Evolutionary conservation across 2,113 vertebrate genomes (phyloP).

Genomic region (Oreotrochilus melanogaster): DNA sequence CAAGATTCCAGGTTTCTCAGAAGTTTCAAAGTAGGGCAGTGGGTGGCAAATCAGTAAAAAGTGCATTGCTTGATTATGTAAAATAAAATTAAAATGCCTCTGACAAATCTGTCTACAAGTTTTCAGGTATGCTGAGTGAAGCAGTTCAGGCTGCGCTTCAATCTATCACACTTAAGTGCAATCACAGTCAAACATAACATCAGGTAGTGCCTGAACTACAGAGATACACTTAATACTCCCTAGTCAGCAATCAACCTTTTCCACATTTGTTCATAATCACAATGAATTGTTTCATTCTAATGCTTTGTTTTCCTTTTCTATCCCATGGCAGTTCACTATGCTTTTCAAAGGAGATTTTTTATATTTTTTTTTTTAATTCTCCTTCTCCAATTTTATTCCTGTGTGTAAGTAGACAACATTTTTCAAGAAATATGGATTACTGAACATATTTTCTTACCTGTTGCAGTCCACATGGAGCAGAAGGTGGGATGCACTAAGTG

Average conservation of each 20-base stretch:
- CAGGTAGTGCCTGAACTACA: slow-evolving; percentile 5
- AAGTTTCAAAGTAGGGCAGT: slow-evolving; percentile 6
- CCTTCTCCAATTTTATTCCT: neutral
- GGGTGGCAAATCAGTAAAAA: neutral
- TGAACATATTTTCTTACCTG: slow-evolving; percentile 78
- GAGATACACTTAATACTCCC: slow-evolving; percentile 70
- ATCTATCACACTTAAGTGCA: slow-evolving; percentile 68
- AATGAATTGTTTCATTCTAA: slow-evolving; percentile 57
- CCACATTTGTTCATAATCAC: slow-evolving; percentile 69
- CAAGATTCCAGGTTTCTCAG: neutral
- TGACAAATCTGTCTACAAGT: neutral
- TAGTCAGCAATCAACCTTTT: slow-evolving; percentile 75
- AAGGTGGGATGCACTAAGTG: slow-evolving; percentile 90
- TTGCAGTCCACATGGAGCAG: slow-evolving; percentile 94
- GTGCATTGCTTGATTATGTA: neutral
- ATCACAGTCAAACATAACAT: slow-evolving; percentile 59
- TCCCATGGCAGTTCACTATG: neutral
- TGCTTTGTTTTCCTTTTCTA: slow-evolving; percentile 69
- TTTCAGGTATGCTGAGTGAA: slow-evolving; percentile 10
- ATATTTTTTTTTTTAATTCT: neutral
- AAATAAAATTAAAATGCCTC: slow-evolving; percentile 52
- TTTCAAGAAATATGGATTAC: neutral
- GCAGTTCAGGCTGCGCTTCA: slow-evolving; percentile 19
- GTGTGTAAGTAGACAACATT: rapidly evolving
- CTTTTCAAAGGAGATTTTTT: neutral